Evolutionary conservation across 1,140 invertebrate genomes (phyloP).

Genomic region (Chymomyza costata): DNA sequence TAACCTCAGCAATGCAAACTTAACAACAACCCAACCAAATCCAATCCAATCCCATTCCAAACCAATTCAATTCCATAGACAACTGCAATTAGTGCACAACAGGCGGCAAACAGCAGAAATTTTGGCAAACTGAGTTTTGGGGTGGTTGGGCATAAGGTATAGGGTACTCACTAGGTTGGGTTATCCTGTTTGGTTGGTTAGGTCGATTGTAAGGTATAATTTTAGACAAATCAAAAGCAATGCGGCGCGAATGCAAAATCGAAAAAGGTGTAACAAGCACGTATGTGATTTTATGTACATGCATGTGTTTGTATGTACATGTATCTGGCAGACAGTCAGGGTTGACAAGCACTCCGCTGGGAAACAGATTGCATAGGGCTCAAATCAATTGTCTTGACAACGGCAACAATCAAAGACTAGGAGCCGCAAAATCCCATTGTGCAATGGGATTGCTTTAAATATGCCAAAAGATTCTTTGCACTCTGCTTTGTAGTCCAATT

Average conservation of each 20-base stretch:
- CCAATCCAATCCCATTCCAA: no score
- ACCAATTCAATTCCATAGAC: no score
- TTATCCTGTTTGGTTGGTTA: no score
- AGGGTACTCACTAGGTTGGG: no score
- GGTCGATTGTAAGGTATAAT: constrained; percentile 32
- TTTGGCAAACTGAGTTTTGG: no score
- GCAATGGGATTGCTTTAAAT: constrained; percentile 30
- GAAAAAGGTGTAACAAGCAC: constrained; percentile 6
- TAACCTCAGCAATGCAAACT: no score
- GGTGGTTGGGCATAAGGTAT: no score
- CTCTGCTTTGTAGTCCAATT: constrained; percentile 64
- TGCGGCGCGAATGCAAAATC: constrained; percentile 32
- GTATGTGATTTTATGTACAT: neutral
- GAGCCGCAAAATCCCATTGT: constrained; percentile 27
- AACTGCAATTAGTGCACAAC: no score
- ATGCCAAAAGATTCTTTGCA: constrained; percentile 14
- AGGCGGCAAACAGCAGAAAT: no score
- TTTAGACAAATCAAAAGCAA: constrained; percentile 50
- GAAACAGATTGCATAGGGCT: constrained; percentile 4
- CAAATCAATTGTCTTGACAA: constrained; percentile 65
- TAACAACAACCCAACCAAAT: no score
- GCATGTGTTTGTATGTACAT: constrained; percentile 5
- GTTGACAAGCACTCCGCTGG: neutral
- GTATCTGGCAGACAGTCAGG: constrained; percentile 13
- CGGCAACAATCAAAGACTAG: constrained; percentile 16